Base-by-base conservation (phyloP, 2,797 vertebrate species). In the Sciurus carolinensis region DNA sequence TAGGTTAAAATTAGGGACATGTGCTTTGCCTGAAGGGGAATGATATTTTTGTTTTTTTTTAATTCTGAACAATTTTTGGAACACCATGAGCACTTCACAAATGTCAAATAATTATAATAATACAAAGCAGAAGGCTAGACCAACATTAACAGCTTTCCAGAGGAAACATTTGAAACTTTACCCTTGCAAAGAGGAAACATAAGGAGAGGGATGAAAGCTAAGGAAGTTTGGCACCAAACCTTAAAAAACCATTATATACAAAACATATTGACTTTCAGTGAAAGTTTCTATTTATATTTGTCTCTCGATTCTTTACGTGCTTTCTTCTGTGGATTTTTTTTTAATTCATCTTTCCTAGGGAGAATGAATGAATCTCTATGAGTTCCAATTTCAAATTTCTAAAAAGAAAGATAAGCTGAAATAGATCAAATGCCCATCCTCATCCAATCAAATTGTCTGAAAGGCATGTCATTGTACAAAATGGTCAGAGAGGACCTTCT, bases 31-130 rank as follows among this genome's bases (percentile, higher is more conserved):
- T 83, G 24, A 94, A 96, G 69, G 47, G 3, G 4, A 44, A 18
- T 30, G 64, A 90, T 86, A 76, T 87, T 85, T 93, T 85, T 94
- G 64, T 73, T 39, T 39, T 39, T 97, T 94, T 17, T 76, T 84
- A 93, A 91, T 92, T 90, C 67, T 83, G 50, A 92, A 69, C 33
- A 33, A 54, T 54, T 94, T 96, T 95, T 97, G 66, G 87, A 97
- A 95, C 72, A 84, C 42, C 22, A 52, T 90, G 84, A 93, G 8
- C 52, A 86, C 6, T 96, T 88, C 64, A 86, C 67, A 95, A 94
- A 94, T 91, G 92, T 96, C 90, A 97, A 92, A 91, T 86, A 95
- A 95, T 95, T 96, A 87, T 57, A 83, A 75, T 92, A 96, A 79
- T 80, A 76, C 30, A 85, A 93, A 95, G 52, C 66, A 84, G 73